Evolutionary conservation across 35 echinoderm and acorn worm genomes (phyloP), one percentile per base, ranked within the genome.

Genomic region (Apostichopus californicus): DNA sequence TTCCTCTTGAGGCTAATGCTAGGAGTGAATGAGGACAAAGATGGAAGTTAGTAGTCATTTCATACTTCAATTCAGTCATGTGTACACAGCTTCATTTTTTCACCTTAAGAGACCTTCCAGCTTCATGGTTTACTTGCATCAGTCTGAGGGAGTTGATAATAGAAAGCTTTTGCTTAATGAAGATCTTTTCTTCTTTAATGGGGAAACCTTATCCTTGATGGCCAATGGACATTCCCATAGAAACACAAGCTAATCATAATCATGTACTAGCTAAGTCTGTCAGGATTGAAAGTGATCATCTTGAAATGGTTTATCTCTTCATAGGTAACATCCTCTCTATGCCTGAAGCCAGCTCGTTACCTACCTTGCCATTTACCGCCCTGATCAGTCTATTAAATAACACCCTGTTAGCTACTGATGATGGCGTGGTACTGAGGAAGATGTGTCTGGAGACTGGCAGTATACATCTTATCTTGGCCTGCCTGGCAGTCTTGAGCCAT

Each of bases 21-120:
- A 11, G 97, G 97, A 24, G 97, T 99, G 12, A 96, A 91, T n/a
- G 97, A 99, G 83, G 97, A 99, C 83, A 94, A 94, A 17, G 96
- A 98, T 88, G 96, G 96, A 90, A 94, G 96, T 98, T 52, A 86
- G 96, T 81, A 24, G 18, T 70, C 4, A 15, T 6, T n/a, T 90
- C 23, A 61, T 60, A 5, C 25, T 78, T 65, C 9, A 13, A 66
- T 81, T n/a, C 78, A 12, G 22, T 54, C 46, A 59, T 46, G 34
- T 46, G 34, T 11, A 82, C 9, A 82, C 14, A 82, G 25, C 46
- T 10, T 86, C 78, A 80, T 22, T 24, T 80, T 46, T 6, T 28
- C 52, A 80, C 8, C 64, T 68, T 68, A 68, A 46, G 34, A 46
- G 34, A 46, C 34, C 34, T 46, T 46, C 1, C 34, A 46, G 34